Conservation (phyloP, 2,113 vertebrate genomes). For the Trichomycterus rosablanca region DNA sequence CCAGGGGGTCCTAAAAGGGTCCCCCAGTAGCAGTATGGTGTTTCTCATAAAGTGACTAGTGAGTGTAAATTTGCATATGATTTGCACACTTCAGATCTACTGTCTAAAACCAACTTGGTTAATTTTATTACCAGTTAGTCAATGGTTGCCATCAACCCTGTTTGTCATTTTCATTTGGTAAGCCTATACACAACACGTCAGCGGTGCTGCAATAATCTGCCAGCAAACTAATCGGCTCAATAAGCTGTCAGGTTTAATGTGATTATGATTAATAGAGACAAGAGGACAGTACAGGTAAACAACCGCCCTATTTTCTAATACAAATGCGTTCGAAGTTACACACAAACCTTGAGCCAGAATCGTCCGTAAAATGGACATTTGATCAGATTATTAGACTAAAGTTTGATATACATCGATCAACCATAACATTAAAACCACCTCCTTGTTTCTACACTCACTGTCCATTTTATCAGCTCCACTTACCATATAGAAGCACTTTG, state of each 20-base stretch:
- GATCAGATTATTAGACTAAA: too few relatives aligned
- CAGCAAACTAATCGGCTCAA: conserved; percentile 12
- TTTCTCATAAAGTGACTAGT: background rate
- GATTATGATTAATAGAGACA: background rate
- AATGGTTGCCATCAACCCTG: background rate
- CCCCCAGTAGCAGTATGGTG: background rate
- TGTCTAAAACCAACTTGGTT: too few relatives aligned
- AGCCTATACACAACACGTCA: conserved; percentile 4
- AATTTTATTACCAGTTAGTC: too few relatives aligned
- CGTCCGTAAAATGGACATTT: too few relatives aligned
- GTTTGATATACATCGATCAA: too few relatives aligned
- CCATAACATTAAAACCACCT: too few relatives aligned
- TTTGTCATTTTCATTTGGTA: background rate
- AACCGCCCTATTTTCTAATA: background rate
- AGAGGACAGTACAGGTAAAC: background rate
- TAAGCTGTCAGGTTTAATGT: background rate
- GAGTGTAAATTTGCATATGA: background rate
- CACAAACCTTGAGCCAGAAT: too few relatives aligned
- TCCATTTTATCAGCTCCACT: too few relatives aligned
- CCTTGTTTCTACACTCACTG: too few relatives aligned
- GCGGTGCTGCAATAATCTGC: background rate
- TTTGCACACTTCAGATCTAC: background rate
- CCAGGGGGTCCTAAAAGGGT: too few relatives aligned
- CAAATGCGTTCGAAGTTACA: too few relatives aligned
- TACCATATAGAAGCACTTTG: too few relatives aligned